phyloP scores from a whole-genome alignment of 1,140 invertebrate genomes.

The Conus betulinus region DNA sequence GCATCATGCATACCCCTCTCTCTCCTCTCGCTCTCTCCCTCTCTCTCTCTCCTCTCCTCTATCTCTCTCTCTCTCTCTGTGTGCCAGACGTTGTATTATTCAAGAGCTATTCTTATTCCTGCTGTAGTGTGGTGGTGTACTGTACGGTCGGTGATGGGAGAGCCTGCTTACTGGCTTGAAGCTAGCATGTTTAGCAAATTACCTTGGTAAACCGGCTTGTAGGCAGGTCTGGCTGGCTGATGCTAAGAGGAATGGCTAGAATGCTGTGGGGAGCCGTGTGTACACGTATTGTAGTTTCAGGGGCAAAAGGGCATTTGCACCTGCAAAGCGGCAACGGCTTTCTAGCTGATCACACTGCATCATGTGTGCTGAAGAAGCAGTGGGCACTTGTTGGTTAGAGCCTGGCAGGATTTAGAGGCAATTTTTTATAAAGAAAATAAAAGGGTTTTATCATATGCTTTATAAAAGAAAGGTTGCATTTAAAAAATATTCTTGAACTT shows the following conservation, averaged over 20 bases:
- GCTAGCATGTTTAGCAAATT: conserved; percentile 20
- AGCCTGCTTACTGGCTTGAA: not conserved
- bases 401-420: too few species aligned
- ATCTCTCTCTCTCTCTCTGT: not conserved
- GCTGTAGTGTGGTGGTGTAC: not conserved
- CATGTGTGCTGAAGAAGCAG: too few species aligned
- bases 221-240: not conserved
- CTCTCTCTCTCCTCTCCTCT: too few species aligned
- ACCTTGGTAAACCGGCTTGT: conserved; percentile 8
- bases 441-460: too few species aligned
- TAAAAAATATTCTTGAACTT: too few species aligned
- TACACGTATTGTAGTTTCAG: not conserved
- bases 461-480: too few species aligned
- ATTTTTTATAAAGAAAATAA: too few species aligned
- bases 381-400: too few species aligned
- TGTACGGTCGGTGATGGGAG: not conserved
- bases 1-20: too few species aligned
- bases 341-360: too few species aligned
- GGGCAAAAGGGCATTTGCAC: not conserved
- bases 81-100: not conserved
- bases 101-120: conserved; percentile 13
- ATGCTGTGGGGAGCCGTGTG: not conserved
- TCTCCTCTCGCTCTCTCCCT: too few species aligned
- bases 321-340: not conserved
- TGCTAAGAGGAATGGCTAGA: not conserved